Percentiles rank a stretch among this genome's conserved stretches.
Evolutionary conservation across 1,140 invertebrate species (phyloP).

Genomic region (Lepidurus couesii): DNA sequence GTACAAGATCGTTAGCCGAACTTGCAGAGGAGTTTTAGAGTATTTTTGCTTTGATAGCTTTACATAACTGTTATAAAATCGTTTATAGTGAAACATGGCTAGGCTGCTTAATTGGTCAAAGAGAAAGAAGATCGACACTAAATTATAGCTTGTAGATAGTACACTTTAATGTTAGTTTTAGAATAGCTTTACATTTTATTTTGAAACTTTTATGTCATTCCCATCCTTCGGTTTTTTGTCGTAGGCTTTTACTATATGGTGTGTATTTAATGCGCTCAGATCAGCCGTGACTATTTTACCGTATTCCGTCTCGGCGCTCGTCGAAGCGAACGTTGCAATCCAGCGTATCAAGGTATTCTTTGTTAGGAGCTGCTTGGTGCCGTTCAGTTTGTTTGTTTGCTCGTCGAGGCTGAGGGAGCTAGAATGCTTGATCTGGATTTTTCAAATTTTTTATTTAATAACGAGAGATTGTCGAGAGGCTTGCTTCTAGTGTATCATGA

Average conservation of each 20-base stretch:
- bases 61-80: too few relatives aligned
- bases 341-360: constrained; percentile 34
- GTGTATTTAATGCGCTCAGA: constrained; percentile 21
- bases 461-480: not conserved
- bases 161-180: too few relatives aligned
- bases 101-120: too few relatives aligned
- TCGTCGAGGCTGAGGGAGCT: not conserved
- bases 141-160: too few relatives aligned
- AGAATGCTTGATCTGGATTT: too few relatives aligned
- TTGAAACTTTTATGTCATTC: not conserved
- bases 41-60: not conserved
- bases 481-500: not conserved
- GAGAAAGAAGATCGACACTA: too few relatives aligned
- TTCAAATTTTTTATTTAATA: too few relatives aligned
- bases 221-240: constrained; percentile 4
- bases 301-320: constrained; percentile 38
- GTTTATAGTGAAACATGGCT: too few relatives aligned
- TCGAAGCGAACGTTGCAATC: constrained; percentile 39
- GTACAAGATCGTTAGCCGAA: not conserved
- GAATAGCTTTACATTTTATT: too few relatives aligned
- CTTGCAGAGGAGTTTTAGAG: not conserved
- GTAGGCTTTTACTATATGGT: constrained; percentile 28
- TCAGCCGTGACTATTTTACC: constrained; percentile 5
- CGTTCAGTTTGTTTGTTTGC: not conserved
- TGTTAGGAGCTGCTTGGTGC: not conserved